Evolutionary conservation across 1,140 invertebrate genomes (phyloP).

Genomic region (Hermetia illucens): DNA sequence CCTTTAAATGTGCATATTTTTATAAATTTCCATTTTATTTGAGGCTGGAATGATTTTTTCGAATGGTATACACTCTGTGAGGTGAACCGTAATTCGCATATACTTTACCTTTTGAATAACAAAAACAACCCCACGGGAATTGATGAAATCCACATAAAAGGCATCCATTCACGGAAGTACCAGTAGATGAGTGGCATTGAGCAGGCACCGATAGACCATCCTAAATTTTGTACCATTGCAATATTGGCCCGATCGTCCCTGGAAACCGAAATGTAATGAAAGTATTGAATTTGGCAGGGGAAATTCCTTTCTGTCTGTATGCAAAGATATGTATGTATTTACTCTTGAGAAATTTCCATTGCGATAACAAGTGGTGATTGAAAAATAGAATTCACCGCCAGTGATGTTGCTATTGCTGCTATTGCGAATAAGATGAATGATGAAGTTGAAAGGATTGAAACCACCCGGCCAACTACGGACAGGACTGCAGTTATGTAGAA

Average conservation of each 20-base stretch:
- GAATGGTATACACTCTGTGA: too few relatives aligned
- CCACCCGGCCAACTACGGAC: slow-evolving; percentile 29
- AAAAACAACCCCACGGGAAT: slow-evolving; percentile 27
- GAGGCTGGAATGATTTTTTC: too few relatives aligned
- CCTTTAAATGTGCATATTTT: too few relatives aligned
- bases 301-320: not conserved
- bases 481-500: slow-evolving; percentile 32
- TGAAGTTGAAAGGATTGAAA: slow-evolving; percentile 29
- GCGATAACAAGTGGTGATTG: slow-evolving; percentile 35
- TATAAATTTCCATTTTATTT: too few relatives aligned
- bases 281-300: slow-evolving; percentile 1
- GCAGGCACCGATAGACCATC: slow-evolving; percentile 37
- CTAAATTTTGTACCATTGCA: slow-evolving; percentile 31
- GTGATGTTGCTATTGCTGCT: slow-evolving; percentile 28
- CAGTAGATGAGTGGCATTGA: slow-evolving; percentile 40
- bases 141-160: slow-evolving; percentile 35
- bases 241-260: slow-evolving; percentile 31
- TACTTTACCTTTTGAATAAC: slow-evolving; percentile 30
- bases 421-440: slow-evolving; percentile 32
- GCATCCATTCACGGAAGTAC: slow-evolving; percentile 38
- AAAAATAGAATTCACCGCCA: slow-evolving; percentile 33
- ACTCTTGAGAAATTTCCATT: slow-evolving; percentile 29
- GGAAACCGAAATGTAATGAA: slow-evolving; percentile 3
- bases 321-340: not conserved
- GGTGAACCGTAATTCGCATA: too few relatives aligned